Evolutionary conservation across 2,113 vertebrate species (phyloP).

Genomic region (Oriolus oriolus): DNA sequence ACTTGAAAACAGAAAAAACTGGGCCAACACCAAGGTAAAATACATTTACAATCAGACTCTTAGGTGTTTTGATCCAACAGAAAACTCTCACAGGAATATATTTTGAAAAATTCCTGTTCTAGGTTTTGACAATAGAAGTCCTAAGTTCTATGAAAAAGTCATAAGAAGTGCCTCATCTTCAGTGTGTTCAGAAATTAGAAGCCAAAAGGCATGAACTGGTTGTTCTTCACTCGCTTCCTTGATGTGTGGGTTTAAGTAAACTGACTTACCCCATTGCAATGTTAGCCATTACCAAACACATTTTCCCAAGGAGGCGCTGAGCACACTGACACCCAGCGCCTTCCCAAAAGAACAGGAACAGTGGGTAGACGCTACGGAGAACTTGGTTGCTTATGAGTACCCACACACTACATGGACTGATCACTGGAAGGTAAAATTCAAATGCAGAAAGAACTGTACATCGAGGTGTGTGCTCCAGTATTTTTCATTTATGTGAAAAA

Average conservation of each 20-base stretch:
- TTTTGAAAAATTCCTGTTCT: background rate
- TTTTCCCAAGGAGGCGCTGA: accelerated
- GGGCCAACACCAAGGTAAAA: background rate
- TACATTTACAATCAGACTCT: background rate
- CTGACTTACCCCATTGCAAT: background rate
- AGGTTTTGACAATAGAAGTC: background rate
- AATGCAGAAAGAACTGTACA: background rate
- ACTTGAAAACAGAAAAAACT: background rate
- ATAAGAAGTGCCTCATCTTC: background rate
- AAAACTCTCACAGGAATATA: background rate
- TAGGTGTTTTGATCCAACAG: background rate
- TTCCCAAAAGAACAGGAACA: background rate
- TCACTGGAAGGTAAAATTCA: background rate
- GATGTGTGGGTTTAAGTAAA: background rate
- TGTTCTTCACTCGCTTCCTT: background rate
- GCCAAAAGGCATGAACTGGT: background rate
- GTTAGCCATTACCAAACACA: background rate
- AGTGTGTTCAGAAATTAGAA: background rate
- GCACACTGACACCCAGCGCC: accelerated
- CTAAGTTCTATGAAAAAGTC: background rate
- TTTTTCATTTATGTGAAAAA: background rate
- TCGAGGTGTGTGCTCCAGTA: accelerated
- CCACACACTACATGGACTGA: background rate
- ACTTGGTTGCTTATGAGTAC: background rate
- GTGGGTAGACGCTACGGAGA: background rate